phyloP scores from a whole-genome alignment of 2,888 invertebrate genomes.

The Scelioninae gen. 1 region DNA sequence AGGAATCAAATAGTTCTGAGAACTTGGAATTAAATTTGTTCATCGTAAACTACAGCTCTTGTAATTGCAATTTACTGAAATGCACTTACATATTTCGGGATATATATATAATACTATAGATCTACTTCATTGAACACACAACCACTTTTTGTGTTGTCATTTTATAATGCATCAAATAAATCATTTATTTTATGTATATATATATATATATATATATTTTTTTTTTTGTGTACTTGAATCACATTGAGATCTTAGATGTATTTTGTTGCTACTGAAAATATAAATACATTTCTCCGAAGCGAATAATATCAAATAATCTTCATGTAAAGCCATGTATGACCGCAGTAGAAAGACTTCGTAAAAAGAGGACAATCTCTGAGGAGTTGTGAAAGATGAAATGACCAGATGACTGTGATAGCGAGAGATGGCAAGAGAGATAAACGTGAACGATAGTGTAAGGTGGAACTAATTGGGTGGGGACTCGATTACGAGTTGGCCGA shows the following conservation, averaged over 20 bases:
- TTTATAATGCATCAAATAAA: too few relatives aligned
- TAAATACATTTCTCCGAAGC: too few relatives aligned
- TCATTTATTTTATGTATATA: too few relatives aligned
- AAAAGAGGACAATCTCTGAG: slow-evolving; percentile 35
- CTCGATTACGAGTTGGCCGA: slow-evolving; percentile 79
- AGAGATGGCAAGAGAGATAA: slow-evolving; percentile 58
- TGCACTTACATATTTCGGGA: too few relatives aligned
- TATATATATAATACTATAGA: too few relatives aligned
- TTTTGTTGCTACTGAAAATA: too few relatives aligned
- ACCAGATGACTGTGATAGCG: slow-evolving; percentile 23
- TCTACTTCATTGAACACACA: too few relatives aligned
- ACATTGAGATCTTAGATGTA: too few relatives aligned
- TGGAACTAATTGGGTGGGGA: slow-evolving; percentile 81
- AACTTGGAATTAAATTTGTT: background rate
- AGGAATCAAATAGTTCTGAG: background rate
- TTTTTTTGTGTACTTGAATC: too few relatives aligned
- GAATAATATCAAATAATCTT: slow-evolving; percentile 27
- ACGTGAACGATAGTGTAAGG: slow-evolving; percentile 73
- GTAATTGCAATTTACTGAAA: slow-evolving; percentile 2
- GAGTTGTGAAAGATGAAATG: slow-evolving; percentile 13
- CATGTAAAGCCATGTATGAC: slow-evolving; percentile 35
- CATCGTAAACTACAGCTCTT: background rate
- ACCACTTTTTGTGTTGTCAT: too few relatives aligned
- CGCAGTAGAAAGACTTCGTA: slow-evolving; percentile 14
- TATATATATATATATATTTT: too few relatives aligned